phyloP scores from a whole-genome alignment of 1,140 invertebrate genomes.

The Sweltsa coloradensis region DNA sequence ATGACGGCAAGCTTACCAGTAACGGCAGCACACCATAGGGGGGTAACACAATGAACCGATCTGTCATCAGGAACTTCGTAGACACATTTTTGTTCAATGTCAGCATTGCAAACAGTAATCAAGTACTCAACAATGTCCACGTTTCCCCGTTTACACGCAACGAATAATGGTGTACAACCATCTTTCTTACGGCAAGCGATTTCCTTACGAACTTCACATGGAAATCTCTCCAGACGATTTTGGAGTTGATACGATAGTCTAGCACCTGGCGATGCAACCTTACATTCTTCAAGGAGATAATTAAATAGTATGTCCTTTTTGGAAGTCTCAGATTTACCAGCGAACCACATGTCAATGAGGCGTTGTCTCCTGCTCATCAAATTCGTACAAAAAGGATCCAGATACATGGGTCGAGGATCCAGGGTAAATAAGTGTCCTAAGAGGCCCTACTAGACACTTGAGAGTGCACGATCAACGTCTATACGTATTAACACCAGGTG shows the following conservation, averaged over 20 bases:
- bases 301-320: conserved; percentile 47
- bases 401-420: no score
- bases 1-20: conserved; percentile 71
- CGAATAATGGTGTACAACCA: conserved; percentile 77
- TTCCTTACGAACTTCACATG: conserved; percentile 39
- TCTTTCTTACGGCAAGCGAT: conserved; percentile 51
- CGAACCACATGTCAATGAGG: conserved; percentile 29
- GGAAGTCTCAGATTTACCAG: conserved; percentile 31
- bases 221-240: conserved; percentile 47
- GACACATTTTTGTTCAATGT: conserved; percentile 72
- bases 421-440: no score
- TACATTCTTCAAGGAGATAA: conserved; percentile 56
- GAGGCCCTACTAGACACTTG: no score
- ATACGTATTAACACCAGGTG: no score
- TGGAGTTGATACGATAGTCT: conserved; percentile 48
- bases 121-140: conserved; percentile 82
- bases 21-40: conserved; percentile 87
- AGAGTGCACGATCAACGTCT: no score
- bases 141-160: conserved; percentile 72
- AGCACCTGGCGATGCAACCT: conserved; percentile 50
- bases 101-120: conserved; percentile 63
- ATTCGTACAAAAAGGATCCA: conserved; percentile 8
- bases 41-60: conserved; percentile 71
- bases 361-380: conserved; percentile 3
- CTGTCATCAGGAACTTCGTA: conserved; percentile 59